Evolutionary conservation across 2,797 vertebrate genomes (phyloP), one percentile per base, ranked within the genome.

Genomic region (Potorous gilbertii): DNA sequence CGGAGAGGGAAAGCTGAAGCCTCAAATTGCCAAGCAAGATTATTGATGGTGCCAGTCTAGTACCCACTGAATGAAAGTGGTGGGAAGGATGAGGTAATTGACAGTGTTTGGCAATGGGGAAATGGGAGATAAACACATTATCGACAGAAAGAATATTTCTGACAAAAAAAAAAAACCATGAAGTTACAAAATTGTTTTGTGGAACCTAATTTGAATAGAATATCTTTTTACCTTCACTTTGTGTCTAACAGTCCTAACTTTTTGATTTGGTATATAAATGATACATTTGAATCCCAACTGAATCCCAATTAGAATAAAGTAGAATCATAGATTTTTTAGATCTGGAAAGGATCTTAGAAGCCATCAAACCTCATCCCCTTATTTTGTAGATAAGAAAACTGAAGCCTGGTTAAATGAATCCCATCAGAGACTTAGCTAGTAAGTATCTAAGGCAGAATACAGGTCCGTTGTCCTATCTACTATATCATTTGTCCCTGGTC

Each of bases 151-250:
- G 90, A 50, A 55, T 74, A 55, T 66, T 21, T 40, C 28, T 8
- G 27, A 66, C 40, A 13, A 34, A 55, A 29, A 56, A n/a, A 87
- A 54, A 14, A 74, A 54, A 56, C 24, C 56, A 52, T 9, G 40
- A 74, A 91, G 89, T 93, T 93, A 27, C 66, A 90, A 94, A 55
- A 55, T 89, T 31, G 91, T 16, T 14, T 54, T 93, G 56, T 94
- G 5, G 90, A 93, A 92, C 59, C 92, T 94, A 94, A 87, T 91
- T 91, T 94, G 55, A 95, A 96, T 56, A 66, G 94, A 94, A 56
- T 92, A 12, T 46, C 55, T 1, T 27, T 95, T 46, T 90, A 6
- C 55, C 92, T 54, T 94, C 40, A 59, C 34, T 28, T 95, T 91
- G 21, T 24, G 55, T 31, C 90, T 27, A 92, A 91, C 90, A 57